Percentiles rank a stretch among this genome's conserved stretches.
phyloP scores from a whole-genome alignment of 2,888 invertebrate genomes.

The Platycheirus albimanus region DNA sequence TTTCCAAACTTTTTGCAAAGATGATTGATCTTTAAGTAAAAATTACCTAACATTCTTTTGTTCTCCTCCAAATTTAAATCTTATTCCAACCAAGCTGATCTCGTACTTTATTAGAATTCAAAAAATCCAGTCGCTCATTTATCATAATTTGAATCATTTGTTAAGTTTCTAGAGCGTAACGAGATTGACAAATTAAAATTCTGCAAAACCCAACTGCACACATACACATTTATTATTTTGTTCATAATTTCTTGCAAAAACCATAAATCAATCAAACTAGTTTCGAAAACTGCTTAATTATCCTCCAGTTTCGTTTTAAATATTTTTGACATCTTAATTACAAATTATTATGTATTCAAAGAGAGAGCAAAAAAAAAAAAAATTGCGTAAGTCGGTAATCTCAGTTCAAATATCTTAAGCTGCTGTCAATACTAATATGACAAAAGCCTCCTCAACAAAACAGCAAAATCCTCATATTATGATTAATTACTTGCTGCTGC shows the following conservation, averaged over 20 bases:
- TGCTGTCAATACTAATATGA: slow-evolving; percentile 10
- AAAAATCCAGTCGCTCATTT: background rate
- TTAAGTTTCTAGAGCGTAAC: background rate
- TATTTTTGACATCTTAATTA: background rate
- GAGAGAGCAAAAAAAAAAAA: background rate
- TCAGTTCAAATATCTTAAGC: background rate
- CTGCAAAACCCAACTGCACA: background rate
- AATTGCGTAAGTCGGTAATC: background rate
- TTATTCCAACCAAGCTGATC: no score
- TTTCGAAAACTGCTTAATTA: no score
- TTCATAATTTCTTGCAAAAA: background rate
- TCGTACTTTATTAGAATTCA: no score
- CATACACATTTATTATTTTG: no score
- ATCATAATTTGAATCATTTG: background rate
- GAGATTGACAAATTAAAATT: background rate
- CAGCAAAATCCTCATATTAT: background rate
- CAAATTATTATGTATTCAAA: no score
- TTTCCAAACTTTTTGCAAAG: no score
- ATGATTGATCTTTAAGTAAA: no score
- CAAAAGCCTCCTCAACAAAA: background rate
- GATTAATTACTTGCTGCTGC: slow-evolving; percentile 18
- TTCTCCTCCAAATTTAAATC: no score
- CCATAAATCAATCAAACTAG: background rate
- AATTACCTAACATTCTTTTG: no score
- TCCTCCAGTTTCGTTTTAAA: background rate